phyloP scores from a whole-genome alignment of 2,113 vertebrate species.

The Megaceryle maxima region DNA sequence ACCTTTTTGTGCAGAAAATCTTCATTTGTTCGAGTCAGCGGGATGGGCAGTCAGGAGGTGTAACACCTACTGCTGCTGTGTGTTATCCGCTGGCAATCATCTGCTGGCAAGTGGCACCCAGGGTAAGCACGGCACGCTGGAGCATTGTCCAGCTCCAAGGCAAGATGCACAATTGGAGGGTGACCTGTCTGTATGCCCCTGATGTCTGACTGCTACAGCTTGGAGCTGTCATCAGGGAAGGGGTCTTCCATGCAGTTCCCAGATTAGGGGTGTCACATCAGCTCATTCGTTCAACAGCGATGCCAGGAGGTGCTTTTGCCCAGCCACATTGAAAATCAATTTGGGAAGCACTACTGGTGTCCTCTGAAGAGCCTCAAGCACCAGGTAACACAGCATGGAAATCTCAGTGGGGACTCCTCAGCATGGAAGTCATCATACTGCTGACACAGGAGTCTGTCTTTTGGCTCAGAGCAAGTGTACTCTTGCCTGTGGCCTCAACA shows the following conservation, averaged over 20 bases:
- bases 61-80: neutral
- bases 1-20: neutral
- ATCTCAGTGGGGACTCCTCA: neutral
- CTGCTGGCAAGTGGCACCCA: neutral
- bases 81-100: neutral
- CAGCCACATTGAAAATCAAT: neutral
- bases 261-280: neutral
- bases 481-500: neutral
- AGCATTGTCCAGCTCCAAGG: neutral
- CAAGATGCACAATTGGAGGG: neutral
- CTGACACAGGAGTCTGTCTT: neutral
- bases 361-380: neutral
- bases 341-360: neutral
- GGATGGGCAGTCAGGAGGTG: neutral
- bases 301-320: neutral
- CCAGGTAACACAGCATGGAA: neutral
- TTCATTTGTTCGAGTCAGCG: neutral
- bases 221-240: neutral
- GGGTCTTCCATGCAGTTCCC: neutral
- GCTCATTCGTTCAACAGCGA: neutral
- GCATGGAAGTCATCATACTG: neutral
- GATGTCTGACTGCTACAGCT: too few species aligned
- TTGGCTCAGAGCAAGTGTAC: neutral
- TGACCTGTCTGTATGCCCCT: neutral
- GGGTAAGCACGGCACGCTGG: fast-evolving